Evolutionary conservation across 2,797 vertebrate genomes (phyloP), one percentile per base, ranked within the genome.

Genomic region (Coregonus ussuriensis): DNA sequence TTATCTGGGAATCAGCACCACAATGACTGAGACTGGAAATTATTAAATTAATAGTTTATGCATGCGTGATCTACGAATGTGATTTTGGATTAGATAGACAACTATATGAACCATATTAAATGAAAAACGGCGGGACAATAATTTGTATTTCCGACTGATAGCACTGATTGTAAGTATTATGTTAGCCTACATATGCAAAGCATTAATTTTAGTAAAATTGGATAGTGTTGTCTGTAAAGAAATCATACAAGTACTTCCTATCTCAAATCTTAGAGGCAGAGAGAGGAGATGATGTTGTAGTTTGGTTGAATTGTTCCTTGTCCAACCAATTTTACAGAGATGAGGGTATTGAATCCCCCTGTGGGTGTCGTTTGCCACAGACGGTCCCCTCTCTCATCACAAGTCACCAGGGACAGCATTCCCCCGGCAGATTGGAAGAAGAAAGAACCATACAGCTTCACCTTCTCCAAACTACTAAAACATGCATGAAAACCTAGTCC

Each of bases 91-190:
- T 80, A 47, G 35, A 74, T 66, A 78, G 31, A 78, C 37, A 29
- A 71, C 47, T 75, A 80, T 79, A 81, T 67, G 74, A 80, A 77
- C 56, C 79, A 74, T 77, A 77, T 80, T 78, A 75, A 79, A 41
- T 68, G 74, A 76, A 82, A 37, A 82, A 82, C 56, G 13, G 37
- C 47, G 62, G 59, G 67, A 80, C 82, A 77, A 72, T 72, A 75
- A 71, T 53, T 72, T 73, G 79, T 65, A 79, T 81, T 81, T 78
- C 41, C 77, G 9, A 79, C 71, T 71, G 74, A 77, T 77, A 33
- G 69, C 63, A 35, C 71, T 63, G 81, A 82, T 82, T 76, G 68
- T 47, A 69, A 73, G 75, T 70, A 56, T 7, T 7, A 56, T 71
- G 25, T 71, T 71, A 3, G 15, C 18, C 4, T 13, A 72, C 16